Evolutionary conservation across 2,113 vertebrate genomes (phyloP).

Genomic region (Mola mola): DNA sequence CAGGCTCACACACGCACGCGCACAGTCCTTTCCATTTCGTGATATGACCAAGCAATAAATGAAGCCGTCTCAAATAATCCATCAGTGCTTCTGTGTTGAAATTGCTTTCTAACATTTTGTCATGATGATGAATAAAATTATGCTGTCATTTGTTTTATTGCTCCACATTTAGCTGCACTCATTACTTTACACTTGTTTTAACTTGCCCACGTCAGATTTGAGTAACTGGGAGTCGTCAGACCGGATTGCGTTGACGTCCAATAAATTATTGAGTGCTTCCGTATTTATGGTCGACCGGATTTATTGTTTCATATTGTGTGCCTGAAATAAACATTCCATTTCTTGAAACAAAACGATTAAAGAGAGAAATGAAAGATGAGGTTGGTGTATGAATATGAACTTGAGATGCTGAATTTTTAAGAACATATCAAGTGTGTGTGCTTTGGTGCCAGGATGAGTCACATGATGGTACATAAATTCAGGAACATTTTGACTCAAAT

Average conservation of each 20-base stretch:
- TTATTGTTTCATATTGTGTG: conserved; percentile 3
- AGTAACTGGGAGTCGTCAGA: conserved; percentile 21
- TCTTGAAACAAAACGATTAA: conserved; percentile 25
- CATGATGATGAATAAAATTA: conserved; percentile 42
- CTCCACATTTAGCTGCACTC: conserved; percentile 21
- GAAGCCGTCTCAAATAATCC: neutral
- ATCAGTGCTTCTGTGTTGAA: conserved; percentile 5
- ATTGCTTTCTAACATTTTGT: neutral
- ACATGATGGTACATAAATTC: conserved; percentile 9
- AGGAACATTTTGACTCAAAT: conserved; percentile 16
- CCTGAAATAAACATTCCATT: conserved; percentile 17
- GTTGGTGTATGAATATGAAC: neutral
- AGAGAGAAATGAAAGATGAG: neutral
- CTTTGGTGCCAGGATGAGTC: no score
- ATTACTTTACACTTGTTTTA: conserved; percentile 10
- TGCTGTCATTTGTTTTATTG: conserved; percentile 31
- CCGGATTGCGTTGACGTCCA: conserved; percentile 3
- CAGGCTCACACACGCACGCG: neutral
- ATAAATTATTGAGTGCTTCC: conserved; percentile 11
- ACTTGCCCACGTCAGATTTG: conserved; percentile 5
- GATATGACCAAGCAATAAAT: conserved; percentile 25
- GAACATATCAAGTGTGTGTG: no score
- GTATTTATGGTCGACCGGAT: conserved; percentile 1
- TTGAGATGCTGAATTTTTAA: no score
- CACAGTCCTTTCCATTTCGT: conserved; percentile 6